phyloP scores from a whole-genome alignment of 2,113 vertebrate genomes.

The Orcinus orca region DNA sequence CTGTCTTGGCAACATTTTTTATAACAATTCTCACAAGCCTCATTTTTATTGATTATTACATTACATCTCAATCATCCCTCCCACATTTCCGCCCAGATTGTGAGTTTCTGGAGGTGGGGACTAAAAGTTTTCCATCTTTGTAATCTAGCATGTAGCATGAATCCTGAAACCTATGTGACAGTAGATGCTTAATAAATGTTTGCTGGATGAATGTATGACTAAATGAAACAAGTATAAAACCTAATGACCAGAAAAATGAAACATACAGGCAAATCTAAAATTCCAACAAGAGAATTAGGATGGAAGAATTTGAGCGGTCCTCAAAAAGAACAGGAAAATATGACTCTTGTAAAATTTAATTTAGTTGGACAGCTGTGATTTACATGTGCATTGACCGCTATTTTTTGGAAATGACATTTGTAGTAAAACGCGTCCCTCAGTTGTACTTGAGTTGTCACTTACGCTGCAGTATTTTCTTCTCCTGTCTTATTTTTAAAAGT shows the following conservation, averaged over 20 bases:
- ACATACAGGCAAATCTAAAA: background rate
- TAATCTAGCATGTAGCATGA: background rate
- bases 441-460: background rate
- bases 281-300: background rate
- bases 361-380: background rate
- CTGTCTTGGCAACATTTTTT: background rate
- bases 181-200: background rate
- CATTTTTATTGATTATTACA: too few species aligned
- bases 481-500: background rate
- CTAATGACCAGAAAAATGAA: background rate
- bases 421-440: background rate
- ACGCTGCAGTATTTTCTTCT: background rate
- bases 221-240: background rate
- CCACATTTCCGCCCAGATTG: fast-evolving
- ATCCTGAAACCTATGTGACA: background rate
- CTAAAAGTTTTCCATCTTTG: background rate
- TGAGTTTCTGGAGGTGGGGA: background rate
- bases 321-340: background rate
- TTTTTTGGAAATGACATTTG: background rate
- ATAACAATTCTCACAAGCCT: background rate
- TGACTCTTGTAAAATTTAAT: background rate
- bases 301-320: background rate
- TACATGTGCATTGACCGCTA: background rate
- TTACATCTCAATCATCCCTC: background rate
- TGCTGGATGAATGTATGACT: background rate